phyloP scores from a whole-genome alignment of 2,113 vertebrate genomes.

The Bambusicola thoracicus region DNA sequence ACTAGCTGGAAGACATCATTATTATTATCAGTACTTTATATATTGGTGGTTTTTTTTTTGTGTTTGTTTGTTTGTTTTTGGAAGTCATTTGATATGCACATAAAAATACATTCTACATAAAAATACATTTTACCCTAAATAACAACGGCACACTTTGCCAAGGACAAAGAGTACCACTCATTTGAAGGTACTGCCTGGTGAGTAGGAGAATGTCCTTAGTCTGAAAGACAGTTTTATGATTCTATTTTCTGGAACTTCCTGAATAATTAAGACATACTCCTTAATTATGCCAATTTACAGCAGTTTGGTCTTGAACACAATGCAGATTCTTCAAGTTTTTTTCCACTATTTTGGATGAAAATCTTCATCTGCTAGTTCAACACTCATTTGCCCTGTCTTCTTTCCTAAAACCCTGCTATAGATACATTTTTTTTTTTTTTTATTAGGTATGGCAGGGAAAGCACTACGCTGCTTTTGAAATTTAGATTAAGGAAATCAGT shows the following conservation, averaged over 20 bases:
- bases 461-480: background rate
- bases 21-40: background rate
- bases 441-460: background rate
- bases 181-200: background rate
- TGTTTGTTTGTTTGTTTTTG: background rate
- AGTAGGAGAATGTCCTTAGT: constrained; percentile 13
- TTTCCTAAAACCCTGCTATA: background rate
- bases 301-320: constrained; percentile 13
- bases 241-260: constrained; percentile 38
- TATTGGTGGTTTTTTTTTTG: background rate
- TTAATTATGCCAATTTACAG: constrained; percentile 49
- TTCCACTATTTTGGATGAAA: constrained; percentile 20
- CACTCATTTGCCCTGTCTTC: constrained; percentile 20
- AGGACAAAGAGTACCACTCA: constrained; percentile 21
- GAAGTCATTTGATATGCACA: background rate
- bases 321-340: constrained; percentile 34
- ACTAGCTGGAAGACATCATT: background rate
- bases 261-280: constrained; percentile 46
- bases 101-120: background rate
- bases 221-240: constrained; percentile 54
- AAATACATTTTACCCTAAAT: constrained; percentile 1
- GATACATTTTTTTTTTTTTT: background rate
- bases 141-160: constrained; percentile 14
- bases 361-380: background rate
- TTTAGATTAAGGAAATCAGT: background rate